Percentiles rank a stretch among this genome's conserved stretches.
Evolutionary conservation across 2,113 vertebrate species (phyloP).

Genomic region (Cheirogaleus medius): DNA sequence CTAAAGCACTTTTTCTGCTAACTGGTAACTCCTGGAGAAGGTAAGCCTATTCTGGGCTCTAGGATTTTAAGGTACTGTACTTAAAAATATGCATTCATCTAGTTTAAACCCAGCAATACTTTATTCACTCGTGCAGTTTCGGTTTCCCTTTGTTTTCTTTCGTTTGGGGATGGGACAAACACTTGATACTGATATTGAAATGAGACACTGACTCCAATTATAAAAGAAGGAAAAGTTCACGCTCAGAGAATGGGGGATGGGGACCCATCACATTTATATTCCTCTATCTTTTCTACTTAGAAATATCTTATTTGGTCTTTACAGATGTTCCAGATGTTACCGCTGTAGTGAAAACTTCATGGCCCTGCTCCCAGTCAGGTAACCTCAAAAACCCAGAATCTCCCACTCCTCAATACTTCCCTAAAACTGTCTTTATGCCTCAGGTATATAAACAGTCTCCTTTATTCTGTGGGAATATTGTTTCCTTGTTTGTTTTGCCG

Average conservation of each 20-base stretch:
- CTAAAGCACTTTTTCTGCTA: neutral
- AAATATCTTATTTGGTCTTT: neutral
- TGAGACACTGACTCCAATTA: neutral
- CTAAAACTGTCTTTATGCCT: fast-evolving
- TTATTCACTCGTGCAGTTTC: neutral
- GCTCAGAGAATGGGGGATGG: neutral
- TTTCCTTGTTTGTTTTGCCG: neutral
- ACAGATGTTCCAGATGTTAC: neutral
- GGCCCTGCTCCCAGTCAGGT: fast-evolving
- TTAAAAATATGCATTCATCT: neutral
- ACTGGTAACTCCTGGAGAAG: neutral
- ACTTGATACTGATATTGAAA: no score
- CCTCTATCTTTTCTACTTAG: neutral
- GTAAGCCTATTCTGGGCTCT: no score
- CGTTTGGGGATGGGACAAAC: neutral
- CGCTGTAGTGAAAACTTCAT: no score
- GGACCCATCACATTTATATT: neutral
- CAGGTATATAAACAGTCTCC: fast-evolving
- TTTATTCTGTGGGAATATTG: neutral
- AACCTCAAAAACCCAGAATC: neutral
- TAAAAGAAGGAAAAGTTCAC: neutral
- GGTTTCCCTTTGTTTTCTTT: neutral
- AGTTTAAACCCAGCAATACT: neutral
- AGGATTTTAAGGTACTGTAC: neutral
- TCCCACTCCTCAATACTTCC: neutral